Base-by-base conservation (phyloP, 1,140 invertebrate species). In the Drosophila burlai region DNA sequence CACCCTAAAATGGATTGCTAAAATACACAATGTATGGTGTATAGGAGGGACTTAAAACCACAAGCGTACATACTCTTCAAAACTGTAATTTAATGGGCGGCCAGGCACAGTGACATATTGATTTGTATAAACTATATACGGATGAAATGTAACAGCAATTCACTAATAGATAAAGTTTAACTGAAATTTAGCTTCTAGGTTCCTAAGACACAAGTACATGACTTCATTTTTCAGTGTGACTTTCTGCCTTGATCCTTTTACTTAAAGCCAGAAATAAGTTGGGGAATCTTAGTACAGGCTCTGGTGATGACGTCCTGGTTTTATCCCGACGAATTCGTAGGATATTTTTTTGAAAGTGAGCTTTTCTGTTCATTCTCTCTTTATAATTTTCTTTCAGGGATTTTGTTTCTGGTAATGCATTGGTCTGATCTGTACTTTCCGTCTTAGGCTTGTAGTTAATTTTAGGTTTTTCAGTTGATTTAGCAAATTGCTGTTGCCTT, bases 81-180 rank as follows among this genome's bases (percentile, higher is more conserved):
- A 66, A 66, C n/a, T n/a, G 7, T 36, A 45, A 46, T 66, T 66
- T 66, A 66, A 63, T 66, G 36, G 58, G 13, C 29, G 58, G 63
- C 61, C 63, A 66, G 63, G 63, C 58, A 31, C 16, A 10, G 31
- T 24, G 13, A 65, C 57, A 45, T 13, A n/a, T 24, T 10, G 7
- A n/a, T 24, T 29, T 16, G n/a, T 18, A 8, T 21, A 15, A 16
- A 40, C 4, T 40, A 16, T 16, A 7, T 16, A 43, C 16, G 7
- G 16, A 4, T 36, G 11, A 38, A 15, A 15, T 15, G 10, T 40
- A 40, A 40, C 15, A 40, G 18, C 15, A 34, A 47, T 47, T 4
- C 15, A 31, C 43, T 47, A 11, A 34, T 46, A 60, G 1, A 10
- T 34, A 2, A 31, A 45, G 7, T 29, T 6, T 2, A 16, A n/a